Evolutionary conservation across 1,140 invertebrate genomes (phyloP), one percentile per base, ranked within the genome.

Genomic region (Delia radicum): DNA sequence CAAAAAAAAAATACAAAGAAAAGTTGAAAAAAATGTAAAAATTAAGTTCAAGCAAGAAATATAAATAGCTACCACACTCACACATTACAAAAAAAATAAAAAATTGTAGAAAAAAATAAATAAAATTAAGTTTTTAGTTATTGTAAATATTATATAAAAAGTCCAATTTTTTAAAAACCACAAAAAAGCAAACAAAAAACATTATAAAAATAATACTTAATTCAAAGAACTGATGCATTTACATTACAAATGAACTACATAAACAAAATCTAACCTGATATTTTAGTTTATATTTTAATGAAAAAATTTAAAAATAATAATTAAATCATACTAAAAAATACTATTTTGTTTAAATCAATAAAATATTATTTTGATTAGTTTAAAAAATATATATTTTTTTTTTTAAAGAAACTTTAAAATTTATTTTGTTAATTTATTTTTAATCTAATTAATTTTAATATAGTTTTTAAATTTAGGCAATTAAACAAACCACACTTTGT

Each of bases 181-280:
- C 21, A n/a, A 42, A 42, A 69, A 62, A 28, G 69, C 24, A 75
- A 71, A 28, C 67, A 62, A 48, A 33, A 55, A 75, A 46, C 21
- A 5, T 28, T 27, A 46, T n/a, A 67, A 67, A 12, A 42, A 27
- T 29, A 75, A 31, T 73, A 48, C 48, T 27, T 26, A 48, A 37
- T 28, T 48, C 27, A 33, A 37, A 62, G 69, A 76, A 76, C 75
- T 76, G 75, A 76, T 76, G 75, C 75, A 76, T 76, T 76, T 73
- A 48, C 55, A 73, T n/a, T 31, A 48, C n/a, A n/a, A n/a, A n/a
- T n/a, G n/a, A n/a, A n/a, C n/a, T n/a, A n/a, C n/a, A n/a, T n/a
- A n/a, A n/a, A n/a, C n/a, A n/a, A n/a, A n/a, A n/a, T n/a, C n/a
- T n/a, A n/a, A n/a, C n/a, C n/a, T n/a, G n/a, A n/a, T n/a, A n/a